Evolutionary conservation across 2,113 vertebrate species (phyloP).

Genomic region (Cygnus buccinator): DNA sequence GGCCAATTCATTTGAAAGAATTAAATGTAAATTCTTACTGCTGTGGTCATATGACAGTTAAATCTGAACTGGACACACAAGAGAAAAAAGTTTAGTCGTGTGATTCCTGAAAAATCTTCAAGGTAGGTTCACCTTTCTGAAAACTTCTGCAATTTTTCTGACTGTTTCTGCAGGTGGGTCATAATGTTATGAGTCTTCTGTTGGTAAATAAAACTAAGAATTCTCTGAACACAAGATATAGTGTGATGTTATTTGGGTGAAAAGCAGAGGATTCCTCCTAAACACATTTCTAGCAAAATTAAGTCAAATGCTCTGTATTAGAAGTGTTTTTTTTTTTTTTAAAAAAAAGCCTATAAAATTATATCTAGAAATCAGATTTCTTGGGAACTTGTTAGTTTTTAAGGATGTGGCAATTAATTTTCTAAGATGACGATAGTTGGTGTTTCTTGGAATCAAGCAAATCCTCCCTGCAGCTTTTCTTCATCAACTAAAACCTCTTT

Average conservation of each 20-base stretch:
- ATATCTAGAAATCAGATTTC: background rate
- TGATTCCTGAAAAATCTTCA: background rate
- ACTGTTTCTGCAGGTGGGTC: background rate
- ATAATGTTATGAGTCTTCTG: background rate
- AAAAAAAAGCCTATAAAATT: background rate
- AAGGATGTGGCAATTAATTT: background rate
- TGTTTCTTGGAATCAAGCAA: constrained; percentile 47
- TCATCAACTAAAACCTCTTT: constrained; percentile 24
- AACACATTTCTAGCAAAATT: background rate
- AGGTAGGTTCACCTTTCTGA: background rate
- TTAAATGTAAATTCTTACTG: background rate
- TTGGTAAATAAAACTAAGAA: background rate
- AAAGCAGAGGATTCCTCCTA: background rate
- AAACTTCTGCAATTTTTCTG: background rate
- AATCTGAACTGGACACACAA: background rate
- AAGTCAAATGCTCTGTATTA: background rate
- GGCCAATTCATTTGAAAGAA: background rate
- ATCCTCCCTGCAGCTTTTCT: constrained; percentile 40
- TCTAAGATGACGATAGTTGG: background rate
- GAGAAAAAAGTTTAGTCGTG: background rate
- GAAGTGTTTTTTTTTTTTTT: no score
- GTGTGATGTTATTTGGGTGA: background rate
- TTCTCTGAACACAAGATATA: background rate
- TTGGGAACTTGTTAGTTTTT: background rate
- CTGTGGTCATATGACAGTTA: background rate